Evolutionary conservation across 2,113 vertebrate species (phyloP), one percentile per base, ranked within the genome.

Genomic region (Corythaixoides concolor): DNA sequence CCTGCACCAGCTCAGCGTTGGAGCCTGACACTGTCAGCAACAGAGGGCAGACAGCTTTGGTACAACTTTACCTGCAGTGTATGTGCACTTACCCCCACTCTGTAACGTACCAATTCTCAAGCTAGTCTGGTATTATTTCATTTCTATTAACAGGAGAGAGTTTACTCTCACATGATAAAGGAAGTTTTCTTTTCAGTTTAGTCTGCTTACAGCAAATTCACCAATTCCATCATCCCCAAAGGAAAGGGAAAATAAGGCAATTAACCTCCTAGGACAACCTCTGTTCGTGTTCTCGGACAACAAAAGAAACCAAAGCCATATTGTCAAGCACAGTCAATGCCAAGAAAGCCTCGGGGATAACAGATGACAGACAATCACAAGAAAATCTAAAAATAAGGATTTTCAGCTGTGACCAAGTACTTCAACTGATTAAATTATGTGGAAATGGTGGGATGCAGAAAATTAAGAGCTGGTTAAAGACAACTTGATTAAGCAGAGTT

Each of bases 271-370:
- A 90, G 55, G 50, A 80, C 84, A 91, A 85, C 8, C 62, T 85
- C 70, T 69, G 63, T 23, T 91, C 66, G 3, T 67, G 60, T 66
- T 84, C 90, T 72, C 56, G 74, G 66, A 68, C 77, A 87, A 74
- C 37, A 72, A 89, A 96, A 90, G 82, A 83, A 93, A 92, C 66
- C 70, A 33, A 90, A 89, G 74, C 27, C 58, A 2, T 30, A 24
- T 70, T 0, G 0, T 56, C 10, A 52, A 75, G 56, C 12, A 43
- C n/a, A 72, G 49, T 19, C 77, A 33, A 72, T 47, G 86, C 80
- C 83, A 89, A 85, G 91, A 92, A 90, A 92, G 89, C 80, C 86
- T 89, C 74, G 73, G 69, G 66, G 81, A 89, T 92, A 92, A 95
- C 2, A 95, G 83, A 93, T 70, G 85, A 96, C 47, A 88, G 95